A percentile compares a stretch with the other conserved stretches of the same genome.
Evolutionary conservation across 2,113 vertebrate species (phyloP).

Genomic region (Muntiacus muntjak): DNA sequence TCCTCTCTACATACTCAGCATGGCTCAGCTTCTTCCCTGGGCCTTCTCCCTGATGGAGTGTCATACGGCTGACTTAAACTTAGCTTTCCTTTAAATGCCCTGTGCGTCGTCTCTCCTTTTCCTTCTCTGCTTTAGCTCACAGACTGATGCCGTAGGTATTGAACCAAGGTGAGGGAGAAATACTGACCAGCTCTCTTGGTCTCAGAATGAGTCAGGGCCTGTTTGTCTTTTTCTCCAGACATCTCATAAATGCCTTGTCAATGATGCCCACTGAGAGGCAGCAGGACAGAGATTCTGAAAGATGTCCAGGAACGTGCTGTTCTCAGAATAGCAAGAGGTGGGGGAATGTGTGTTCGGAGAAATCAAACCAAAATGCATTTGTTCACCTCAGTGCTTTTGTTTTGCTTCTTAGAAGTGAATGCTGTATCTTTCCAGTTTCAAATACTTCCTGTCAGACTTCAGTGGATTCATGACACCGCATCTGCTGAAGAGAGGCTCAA

Average conservation of each 20-base stretch:
- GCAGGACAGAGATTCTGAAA: neutral
- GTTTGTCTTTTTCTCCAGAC: neutral
- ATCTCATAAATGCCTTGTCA: neutral
- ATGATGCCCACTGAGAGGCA: neutral
- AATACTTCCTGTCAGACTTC: neutral
- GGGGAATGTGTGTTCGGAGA: neutral
- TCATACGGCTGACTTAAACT: neutral
- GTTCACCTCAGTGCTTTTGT: neutral
- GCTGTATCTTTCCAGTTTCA: neutral
- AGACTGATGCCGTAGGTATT: neutral
- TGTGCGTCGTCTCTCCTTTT: neutral
- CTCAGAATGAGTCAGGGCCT: neutral
- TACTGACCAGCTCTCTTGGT: neutral
- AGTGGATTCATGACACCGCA: neutral
- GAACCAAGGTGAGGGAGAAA: neutral
- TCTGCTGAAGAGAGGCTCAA: neutral
- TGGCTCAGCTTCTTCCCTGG: neutral
- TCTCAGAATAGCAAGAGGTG: neutral
- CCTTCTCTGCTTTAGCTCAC: neutral
- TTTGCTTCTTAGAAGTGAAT: neutral
- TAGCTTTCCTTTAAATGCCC: neutral
- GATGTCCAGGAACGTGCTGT: neutral
- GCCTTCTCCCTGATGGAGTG: neutral
- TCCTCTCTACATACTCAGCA: neutral
- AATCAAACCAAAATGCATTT: neutral